A percentile compares a stretch with the other conserved stretches of the same genome.
Conservation (phyloP, 2,113 vertebrate genomes). For the Cephalophus harveyi region DNA sequence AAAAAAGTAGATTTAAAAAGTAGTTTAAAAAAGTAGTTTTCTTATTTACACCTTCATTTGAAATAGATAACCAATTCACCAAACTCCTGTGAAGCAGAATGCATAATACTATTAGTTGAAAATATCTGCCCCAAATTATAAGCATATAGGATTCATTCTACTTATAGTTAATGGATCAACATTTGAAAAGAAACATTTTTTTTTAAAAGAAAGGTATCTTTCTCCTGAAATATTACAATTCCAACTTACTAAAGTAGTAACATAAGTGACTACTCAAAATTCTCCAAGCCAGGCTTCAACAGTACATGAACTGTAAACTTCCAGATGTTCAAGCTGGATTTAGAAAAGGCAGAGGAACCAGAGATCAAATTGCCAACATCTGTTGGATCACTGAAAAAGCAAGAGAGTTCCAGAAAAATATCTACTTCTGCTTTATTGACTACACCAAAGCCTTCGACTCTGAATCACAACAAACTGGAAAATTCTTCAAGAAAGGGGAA, state of each 20-base stretch:
- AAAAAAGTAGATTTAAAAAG: neutral
- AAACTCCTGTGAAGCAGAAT: neutral
- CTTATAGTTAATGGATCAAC: neutral
- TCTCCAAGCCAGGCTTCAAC: neutral
- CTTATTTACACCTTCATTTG: constrained; percentile 33
- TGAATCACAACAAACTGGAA: neutral
- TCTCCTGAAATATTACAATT: constrained; percentile 37
- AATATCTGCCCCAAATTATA: constrained; percentile 35
- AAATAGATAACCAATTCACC: neutral
- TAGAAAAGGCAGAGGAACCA: neutral
- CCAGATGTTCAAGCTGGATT: neutral
- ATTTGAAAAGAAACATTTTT: constrained; percentile 32
- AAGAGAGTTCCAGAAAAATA: neutral
- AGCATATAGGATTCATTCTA: neutral
- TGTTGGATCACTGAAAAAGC: neutral
- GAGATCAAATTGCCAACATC: neutral
- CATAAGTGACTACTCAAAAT: neutral
- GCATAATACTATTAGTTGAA: constrained; percentile 5
- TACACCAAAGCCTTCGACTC: neutral
- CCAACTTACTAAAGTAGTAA: neutral
- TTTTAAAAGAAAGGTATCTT: neutral
- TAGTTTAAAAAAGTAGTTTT: neutral
- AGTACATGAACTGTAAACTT: neutral
- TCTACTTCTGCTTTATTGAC: neutral
- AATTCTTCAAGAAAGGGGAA: neutral